These are phyloP conservation scores for Cheilosia vulpina DNA, from an alignment of 2,888 invertebrate genomes.

Conservation along the genomic window DNA sequence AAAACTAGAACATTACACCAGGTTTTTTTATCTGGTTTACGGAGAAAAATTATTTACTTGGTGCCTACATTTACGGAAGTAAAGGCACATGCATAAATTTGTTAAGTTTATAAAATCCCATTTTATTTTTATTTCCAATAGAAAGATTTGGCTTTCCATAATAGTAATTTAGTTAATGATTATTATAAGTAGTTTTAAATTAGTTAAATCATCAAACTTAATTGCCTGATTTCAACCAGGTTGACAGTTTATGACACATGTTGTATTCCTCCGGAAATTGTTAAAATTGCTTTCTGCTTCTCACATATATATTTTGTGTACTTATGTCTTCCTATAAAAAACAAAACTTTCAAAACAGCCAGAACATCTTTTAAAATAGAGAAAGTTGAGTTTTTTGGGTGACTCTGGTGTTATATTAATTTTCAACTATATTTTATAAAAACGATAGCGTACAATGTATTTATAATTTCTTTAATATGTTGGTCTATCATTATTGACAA, in stretches of 20 bases:
- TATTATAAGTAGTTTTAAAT: background rate
- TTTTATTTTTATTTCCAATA: background rate
- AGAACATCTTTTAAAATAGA: background rate
- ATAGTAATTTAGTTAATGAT: background rate
- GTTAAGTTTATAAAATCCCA: slow-evolving; percentile 7
- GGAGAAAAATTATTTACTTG: slow-evolving; percentile 9
- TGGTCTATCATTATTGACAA: slow-evolving; percentile 29
- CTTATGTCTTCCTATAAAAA: background rate
- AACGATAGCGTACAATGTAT: slow-evolving; percentile 6
- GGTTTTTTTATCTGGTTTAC: slow-evolving; percentile 7
- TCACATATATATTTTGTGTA: background rate
- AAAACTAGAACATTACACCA: slow-evolving; percentile 1
- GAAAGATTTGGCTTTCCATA: background rate
- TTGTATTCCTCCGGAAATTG: background rate
- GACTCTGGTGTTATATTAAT: slow-evolving; percentile 26
- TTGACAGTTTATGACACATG: background rate
- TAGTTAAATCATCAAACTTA: background rate
- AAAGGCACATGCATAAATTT: slow-evolving; percentile 48
- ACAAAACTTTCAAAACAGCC: background rate
- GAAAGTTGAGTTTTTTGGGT: slow-evolving; percentile 3
- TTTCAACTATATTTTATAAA: slow-evolving; percentile 35
- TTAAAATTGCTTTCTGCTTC: background rate
- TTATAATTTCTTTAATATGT: slow-evolving; percentile 10
- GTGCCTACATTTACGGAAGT: slow-evolving; percentile 37
- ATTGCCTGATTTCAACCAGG: slow-evolving; percentile 16